These are phyloP conservation scores for Dolichallabes microphthalmus DNA, from an alignment of 2,113 vertebrate species.

Conservation along the genomic window DNA sequence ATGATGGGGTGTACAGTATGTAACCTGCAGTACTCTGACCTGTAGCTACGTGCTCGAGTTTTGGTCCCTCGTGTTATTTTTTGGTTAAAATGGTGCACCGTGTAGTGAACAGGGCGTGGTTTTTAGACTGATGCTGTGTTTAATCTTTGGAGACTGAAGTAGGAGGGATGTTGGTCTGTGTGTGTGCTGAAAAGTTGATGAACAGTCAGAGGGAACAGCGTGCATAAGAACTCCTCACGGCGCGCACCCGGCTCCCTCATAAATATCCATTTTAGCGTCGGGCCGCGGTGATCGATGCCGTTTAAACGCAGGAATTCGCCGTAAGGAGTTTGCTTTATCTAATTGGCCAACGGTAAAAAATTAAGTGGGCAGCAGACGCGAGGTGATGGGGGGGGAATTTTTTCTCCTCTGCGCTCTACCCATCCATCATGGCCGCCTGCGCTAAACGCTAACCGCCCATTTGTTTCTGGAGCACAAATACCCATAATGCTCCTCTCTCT, in stretches of 20 bases:
- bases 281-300: constrained; percentile 73
- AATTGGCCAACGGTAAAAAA: constrained; percentile 77
- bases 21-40: neutral
- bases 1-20: neutral
- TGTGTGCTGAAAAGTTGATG: constrained; percentile 57
- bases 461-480: constrained; percentile 50
- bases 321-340: constrained; percentile 75
- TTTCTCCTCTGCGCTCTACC: constrained; percentile 57
- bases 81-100: neutral
- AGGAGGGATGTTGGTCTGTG: constrained; percentile 37
- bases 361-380: constrained; percentile 60
- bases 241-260: constrained; percentile 56
- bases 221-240: constrained; percentile 50
- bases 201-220: constrained; percentile 36
- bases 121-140: constrained; percentile 1
- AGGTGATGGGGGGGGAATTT: constrained; percentile 39
- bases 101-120: constrained; percentile 15
- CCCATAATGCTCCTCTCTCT: constrained; percentile 43
- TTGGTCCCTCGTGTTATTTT: neutral
- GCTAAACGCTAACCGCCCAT: constrained; percentile 54
- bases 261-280: constrained; percentile 73
- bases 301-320: constrained; percentile 74
- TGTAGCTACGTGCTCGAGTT: neutral
- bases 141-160: constrained; percentile 9
- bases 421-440: constrained; percentile 63